These are phyloP conservation scores for Montipora cactus DNA, from an alignment of 64 coral and sea anemone genomes.

Conservation along the genomic window DNA sequence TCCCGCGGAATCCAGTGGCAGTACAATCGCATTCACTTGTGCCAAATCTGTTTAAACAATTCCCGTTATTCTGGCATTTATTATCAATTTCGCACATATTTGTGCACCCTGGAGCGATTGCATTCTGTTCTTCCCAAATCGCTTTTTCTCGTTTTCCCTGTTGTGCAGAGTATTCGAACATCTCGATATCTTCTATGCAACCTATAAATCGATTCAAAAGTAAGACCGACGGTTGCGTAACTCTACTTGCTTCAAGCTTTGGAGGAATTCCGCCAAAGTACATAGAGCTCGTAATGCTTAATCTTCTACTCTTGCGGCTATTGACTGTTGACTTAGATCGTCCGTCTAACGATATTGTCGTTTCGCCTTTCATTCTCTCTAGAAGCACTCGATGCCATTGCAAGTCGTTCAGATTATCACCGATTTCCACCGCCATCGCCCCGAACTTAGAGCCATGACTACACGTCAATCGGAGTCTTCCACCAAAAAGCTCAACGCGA, in stretches of 20 bases:
- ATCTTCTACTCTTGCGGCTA: neutral
- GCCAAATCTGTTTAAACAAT: conserved; percentile 29
- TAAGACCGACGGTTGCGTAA: conserved; percentile 13
- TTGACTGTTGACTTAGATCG: neutral
- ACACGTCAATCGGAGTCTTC: neutral
- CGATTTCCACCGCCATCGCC: conserved; percentile 10
- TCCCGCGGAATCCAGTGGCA: conserved; percentile 18
- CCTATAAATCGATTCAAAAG: conserved; percentile 7
- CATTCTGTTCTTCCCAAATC: conserved; percentile 2
- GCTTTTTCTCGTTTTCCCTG: conserved; percentile 13
- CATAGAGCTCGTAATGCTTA: conserved; percentile 17
- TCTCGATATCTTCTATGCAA: conserved; percentile 5
- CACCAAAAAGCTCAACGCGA: conserved; percentile 26
- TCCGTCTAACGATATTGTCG: neutral
- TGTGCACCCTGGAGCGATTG: neutral
- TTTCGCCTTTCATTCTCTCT: conserved; percentile 5
- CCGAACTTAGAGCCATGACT: conserved; percentile 1
- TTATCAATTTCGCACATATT: conserved; percentile 23
- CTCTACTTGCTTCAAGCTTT: neutral
- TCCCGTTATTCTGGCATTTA: neutral
- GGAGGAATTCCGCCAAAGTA: conserved; percentile 41
- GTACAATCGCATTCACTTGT: conserved; percentile 33
- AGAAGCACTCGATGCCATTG: conserved; percentile 24
- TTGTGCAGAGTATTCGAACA: neutral
- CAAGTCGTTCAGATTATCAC: conserved; percentile 28